These are phyloP conservation scores for Pseudorhombus dupliciocellatus DNA, from an alignment of 2,113 vertebrate species.

Conservation along the genomic window DNA sequence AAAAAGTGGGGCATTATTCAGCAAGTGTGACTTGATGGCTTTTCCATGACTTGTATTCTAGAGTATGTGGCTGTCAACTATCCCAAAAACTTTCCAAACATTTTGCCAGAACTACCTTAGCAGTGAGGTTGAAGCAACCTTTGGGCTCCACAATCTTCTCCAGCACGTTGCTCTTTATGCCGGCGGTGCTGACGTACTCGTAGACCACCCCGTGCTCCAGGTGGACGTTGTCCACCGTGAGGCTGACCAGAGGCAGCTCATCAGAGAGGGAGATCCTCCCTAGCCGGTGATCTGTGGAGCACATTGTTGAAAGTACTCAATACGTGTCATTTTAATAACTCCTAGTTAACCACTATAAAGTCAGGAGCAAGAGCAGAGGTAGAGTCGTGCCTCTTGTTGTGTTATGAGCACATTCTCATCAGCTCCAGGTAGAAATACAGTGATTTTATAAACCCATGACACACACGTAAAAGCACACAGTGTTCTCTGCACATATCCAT, in stretches of 20 bases:
- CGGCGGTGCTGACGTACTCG: slow-evolving; percentile 92
- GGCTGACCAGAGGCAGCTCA: slow-evolving; percentile 82
- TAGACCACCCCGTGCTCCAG: slow-evolving; percentile 95
- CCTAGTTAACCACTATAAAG: neutral
- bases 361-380: neutral
- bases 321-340: neutral
- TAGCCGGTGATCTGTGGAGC: slow-evolving; percentile 59
- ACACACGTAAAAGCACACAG: neutral
- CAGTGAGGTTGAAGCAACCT: slow-evolving; percentile 91
- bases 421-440: neutral
- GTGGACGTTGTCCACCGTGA: slow-evolving; percentile 93
- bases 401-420: neutral
- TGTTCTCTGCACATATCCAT: neutral
- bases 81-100: neutral
- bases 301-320: slow-evolving; percentile 6
- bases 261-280: slow-evolving; percentile 68
- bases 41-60: too few species aligned
- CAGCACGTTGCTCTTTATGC: slow-evolving; percentile 91
- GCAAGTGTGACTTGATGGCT: neutral
- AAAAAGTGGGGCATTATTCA: neutral
- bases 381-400: neutral
- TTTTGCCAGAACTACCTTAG: slow-evolving; percentile 85
- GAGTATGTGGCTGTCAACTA: neutral
- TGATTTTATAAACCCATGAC: neutral
- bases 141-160: slow-evolving; percentile 95